Base-by-base conservation (phyloP, 2,888 invertebrate genomes). In the Hoplodrina ambigua region DNA sequence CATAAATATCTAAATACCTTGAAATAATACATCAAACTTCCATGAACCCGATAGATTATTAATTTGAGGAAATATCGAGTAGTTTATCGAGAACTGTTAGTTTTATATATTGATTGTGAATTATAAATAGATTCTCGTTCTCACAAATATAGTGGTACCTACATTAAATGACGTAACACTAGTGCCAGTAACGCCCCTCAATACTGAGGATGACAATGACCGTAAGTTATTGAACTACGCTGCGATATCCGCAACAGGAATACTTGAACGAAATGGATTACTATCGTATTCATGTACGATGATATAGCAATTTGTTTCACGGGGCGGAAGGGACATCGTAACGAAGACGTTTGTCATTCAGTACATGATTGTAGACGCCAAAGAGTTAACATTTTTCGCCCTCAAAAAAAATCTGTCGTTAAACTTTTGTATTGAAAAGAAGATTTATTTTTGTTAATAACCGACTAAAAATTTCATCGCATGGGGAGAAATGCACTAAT, bases 101-200 rank as follows among this genome's bases (percentile, higher is more conserved):
- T 59, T 76, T 61, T 37, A 63, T 56, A 64, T 64, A 77, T 80
- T 57, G 77, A 78, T 77, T 60, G 19, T 69, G 81, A 64, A 76
- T 70, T 76, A 69, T 80, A 69, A 75, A 80, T 77, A 75, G 61
- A 55, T 53, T 65, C 10, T 37, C 37, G 37, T 37, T 11, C 44
- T 57, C 53, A 49, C 78, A 74, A 75, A 69, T 33, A 46, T 53
- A 55, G 50, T 56, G 13, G 41, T 41, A 41, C 41, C 41, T 11
- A 11, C 15, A 55, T 55, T 52, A 55, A 61, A 33, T 71, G 61
- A 77, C 78, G 65, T 81, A 49, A 70, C 46, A 66, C 53, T 70
- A 60, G 46, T 49, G 53, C 1, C 52, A 60, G 70, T 65, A 62
- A 70, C 78, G 78, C 72, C 72, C 65, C 72, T 66, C 55, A 50